Evolutionary conservation across 2,113 vertebrate genomes (phyloP).

Genomic region (Gadus macrocephalus): DNA sequence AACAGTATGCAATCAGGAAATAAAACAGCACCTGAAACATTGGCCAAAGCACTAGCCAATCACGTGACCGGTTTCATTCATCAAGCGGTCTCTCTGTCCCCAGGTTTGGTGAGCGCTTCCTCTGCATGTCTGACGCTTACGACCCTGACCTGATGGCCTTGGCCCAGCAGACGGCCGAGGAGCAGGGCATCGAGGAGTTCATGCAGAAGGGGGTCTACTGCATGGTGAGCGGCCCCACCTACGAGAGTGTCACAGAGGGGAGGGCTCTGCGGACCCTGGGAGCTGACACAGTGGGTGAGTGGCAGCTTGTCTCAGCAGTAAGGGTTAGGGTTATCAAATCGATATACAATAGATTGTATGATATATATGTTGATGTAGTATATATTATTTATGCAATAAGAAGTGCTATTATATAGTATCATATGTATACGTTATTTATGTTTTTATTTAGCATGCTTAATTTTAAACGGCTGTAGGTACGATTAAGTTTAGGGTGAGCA

Average conservation of each 20-base stretch:
- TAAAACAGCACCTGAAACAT: background rate
- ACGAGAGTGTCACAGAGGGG: slow-evolving; percentile 73
- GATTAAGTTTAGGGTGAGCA: too few relatives aligned
- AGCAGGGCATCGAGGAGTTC: slow-evolving; percentile 52
- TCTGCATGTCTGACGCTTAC: slow-evolving; percentile 77
- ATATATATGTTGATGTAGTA: too few relatives aligned
- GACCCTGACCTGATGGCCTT: slow-evolving; percentile 57
- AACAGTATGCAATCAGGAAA: too few relatives aligned
- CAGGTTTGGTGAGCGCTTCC: slow-evolving; percentile 76
- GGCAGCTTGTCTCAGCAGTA: background rate
- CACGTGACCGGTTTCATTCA: background rate
- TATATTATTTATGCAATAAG: too few relatives aligned
- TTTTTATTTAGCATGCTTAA: too few relatives aligned
- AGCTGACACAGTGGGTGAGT: slow-evolving; percentile 75
- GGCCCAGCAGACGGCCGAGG: slow-evolving; percentile 50
- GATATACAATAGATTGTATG: too few relatives aligned
- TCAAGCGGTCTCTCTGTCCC: background rate
- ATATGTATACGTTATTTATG: too few relatives aligned
- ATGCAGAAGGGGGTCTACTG: slow-evolving; percentile 73
- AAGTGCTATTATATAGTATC: too few relatives aligned
- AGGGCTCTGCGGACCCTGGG: slow-evolving; percentile 62
- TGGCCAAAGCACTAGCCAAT: background rate
- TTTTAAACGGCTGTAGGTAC: too few relatives aligned
- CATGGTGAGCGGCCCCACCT: slow-evolving; percentile 72
- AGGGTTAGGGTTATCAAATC: background rate